Conservation (phyloP, 2,113 vertebrate genomes). For the Melospiza georgiana region DNA sequence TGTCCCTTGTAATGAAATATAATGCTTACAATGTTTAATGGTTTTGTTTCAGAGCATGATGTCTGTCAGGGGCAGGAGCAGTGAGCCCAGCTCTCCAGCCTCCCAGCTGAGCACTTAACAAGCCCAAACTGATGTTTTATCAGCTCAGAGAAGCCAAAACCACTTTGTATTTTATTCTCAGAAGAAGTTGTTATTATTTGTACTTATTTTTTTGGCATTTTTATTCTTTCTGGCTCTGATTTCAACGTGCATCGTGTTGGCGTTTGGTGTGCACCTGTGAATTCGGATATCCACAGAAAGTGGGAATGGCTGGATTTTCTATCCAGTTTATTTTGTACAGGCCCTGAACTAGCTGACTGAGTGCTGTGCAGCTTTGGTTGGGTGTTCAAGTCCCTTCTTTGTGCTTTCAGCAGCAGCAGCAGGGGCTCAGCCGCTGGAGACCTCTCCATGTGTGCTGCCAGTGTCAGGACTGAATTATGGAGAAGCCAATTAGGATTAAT, state of each 20-base stretch:
- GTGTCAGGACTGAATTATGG: neutral
- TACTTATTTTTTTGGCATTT: neutral
- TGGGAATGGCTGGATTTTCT: neutral
- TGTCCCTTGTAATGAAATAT: conserved; percentile 28
- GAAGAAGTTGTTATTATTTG: neutral
- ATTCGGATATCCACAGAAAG: rapidly evolving
- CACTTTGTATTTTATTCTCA: neutral
- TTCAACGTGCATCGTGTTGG: neutral
- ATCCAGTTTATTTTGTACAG: neutral
- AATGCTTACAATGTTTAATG: neutral
- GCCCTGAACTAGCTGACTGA: neutral
- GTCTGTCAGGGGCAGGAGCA: neutral
- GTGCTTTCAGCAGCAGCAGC: neutral
- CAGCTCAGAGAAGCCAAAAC: neutral
- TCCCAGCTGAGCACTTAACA: neutral
- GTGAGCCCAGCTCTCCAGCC: neutral
- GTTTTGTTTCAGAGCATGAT: conserved; percentile 15
- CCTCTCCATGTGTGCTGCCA: neutral
- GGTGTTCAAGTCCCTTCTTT: neutral
- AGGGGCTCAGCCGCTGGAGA: neutral
- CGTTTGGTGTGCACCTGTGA: neutral
- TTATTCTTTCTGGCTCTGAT: neutral
- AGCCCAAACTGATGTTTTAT: neutral
- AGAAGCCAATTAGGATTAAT: neutral
- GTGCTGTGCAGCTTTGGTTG: neutral